Evolutionary conservation across 2,888 invertebrate species (phyloP), one percentile per base, ranked within the genome.

Genomic region (Ganaspis brasiliensis): DNA sequence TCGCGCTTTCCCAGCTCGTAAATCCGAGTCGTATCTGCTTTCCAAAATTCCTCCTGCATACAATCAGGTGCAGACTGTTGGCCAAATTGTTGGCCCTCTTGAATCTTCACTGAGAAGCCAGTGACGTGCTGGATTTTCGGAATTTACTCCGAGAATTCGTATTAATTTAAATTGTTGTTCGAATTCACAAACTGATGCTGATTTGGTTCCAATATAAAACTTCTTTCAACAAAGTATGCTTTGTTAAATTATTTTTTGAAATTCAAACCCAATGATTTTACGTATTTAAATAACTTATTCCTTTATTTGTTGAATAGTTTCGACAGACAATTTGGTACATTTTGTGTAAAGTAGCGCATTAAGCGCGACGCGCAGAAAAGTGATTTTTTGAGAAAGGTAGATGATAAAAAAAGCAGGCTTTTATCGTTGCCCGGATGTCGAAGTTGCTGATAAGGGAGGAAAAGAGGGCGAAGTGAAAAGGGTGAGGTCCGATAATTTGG

Each of bases 401-500:
- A 21, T 24, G 55, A n/a, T n/a, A n/a, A 55, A 12, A 67, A 45
- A 67, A 19, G 16, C 45, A 24, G 14, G 71, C 52, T 49, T 35
- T 71, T 52, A 71, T 71, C 52, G 26, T 70, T 26, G 45, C 31
- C 37, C 61, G 37, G 35, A 49, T 61, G 31, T 16, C 16, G 61
- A 61, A 61, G 31, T 16, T 71, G 37, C 71, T 61, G 71, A 73
- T 45, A 73, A 49, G 8, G 35, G 26, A 26, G 16, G 59, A 5
- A 16, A 61, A 35, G 16, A 8, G 59, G 9, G 16, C 5, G 19
- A 10, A 19, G 37, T 19, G 35, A 37, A 35, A 37, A 9, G 61
- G 61, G 61, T 61, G 61, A 37, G 12, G 12, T 37, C 14, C 19
- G 21, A 61, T 37, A 73, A 80, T 80, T 76, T 77, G 78, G 78